Evolutionary conservation across 2,888 invertebrate species (phyloP).

Genomic region (Lumbricus terrestris): DNA sequence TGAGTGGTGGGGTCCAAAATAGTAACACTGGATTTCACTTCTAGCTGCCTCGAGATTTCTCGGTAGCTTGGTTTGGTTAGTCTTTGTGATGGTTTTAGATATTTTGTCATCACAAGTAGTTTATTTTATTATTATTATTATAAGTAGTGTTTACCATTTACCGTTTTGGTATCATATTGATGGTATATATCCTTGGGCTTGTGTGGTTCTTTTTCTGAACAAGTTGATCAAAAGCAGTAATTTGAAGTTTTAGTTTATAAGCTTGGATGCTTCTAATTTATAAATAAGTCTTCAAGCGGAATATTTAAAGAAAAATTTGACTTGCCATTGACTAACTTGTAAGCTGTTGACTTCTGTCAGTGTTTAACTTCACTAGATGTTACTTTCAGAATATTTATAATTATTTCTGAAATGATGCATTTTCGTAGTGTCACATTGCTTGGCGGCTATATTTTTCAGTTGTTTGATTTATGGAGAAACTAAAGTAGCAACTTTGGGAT

Average conservation of each 20-base stretch:
- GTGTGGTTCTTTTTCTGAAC: slow-evolving; percentile 12
- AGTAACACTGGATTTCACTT: slow-evolving; percentile 12
- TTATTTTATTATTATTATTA: slow-evolving; percentile 7
- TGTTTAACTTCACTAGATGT: background rate
- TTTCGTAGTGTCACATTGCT: background rate
- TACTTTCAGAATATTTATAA: background rate
- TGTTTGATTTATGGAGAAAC: background rate
- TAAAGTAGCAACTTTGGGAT: background rate
- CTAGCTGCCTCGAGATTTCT: background rate
- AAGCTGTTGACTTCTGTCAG: background rate
- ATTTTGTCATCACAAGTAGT: slow-evolving; percentile 19
- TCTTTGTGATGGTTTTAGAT: slow-evolving; percentile 21
- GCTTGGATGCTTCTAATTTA: background rate
- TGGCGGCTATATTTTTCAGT: background rate
- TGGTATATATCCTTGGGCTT: background rate
- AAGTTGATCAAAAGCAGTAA: background rate
- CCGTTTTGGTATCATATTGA: slow-evolving; percentile 14
- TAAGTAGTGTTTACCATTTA: slow-evolving; percentile 17
- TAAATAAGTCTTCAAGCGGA: background rate
- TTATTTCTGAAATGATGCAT: background rate
- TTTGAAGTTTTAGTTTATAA: slow-evolving; percentile 8
- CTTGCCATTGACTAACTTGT: background rate
- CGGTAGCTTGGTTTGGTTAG: slow-evolving; percentile 18
- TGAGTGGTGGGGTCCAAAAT: slow-evolving; percentile 17
- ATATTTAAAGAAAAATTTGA: background rate